These are phyloP conservation scores for Eilema sororculum DNA, from an alignment of 2,888 invertebrate species.

Conservation along the genomic window DNA sequence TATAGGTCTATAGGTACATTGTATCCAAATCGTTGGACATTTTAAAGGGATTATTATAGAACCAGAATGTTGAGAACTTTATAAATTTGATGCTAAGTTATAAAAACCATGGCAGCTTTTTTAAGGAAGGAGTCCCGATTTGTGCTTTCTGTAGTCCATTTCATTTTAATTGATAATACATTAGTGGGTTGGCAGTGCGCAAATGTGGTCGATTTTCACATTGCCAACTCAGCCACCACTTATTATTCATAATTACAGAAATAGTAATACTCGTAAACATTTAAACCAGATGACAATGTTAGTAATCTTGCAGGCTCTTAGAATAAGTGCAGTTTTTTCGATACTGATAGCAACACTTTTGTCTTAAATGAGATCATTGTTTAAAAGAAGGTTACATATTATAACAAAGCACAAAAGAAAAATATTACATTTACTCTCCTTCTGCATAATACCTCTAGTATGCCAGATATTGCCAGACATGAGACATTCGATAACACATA, in stretches of 20 bases:
- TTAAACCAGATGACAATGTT: neutral
- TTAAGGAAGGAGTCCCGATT: neutral
- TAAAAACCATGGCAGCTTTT: too few species aligned
- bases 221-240: neutral
- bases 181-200: too few species aligned
- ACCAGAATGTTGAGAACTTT: neutral
- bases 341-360: neutral
- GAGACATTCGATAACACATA: constrained; percentile 50
- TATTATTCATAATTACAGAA: neutral
- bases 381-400: neutral
- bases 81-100: too few species aligned
- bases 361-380: neutral
- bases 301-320: neutral
- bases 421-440: constrained; percentile 56
- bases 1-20: too few species aligned
- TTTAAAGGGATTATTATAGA: neutral
- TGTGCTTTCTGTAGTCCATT: neutral
- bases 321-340: neutral
- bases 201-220: too few species aligned
- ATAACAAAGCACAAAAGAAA: constrained; percentile 7
- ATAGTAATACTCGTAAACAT: neutral
- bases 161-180: too few species aligned
- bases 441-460: constrained; percentile 63
- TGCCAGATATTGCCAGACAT: constrained; percentile 52
- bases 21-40: neutral